phyloP scores from a whole-genome alignment of 1,140 invertebrate genomes.

The Drosophila paulistorum region DNA sequence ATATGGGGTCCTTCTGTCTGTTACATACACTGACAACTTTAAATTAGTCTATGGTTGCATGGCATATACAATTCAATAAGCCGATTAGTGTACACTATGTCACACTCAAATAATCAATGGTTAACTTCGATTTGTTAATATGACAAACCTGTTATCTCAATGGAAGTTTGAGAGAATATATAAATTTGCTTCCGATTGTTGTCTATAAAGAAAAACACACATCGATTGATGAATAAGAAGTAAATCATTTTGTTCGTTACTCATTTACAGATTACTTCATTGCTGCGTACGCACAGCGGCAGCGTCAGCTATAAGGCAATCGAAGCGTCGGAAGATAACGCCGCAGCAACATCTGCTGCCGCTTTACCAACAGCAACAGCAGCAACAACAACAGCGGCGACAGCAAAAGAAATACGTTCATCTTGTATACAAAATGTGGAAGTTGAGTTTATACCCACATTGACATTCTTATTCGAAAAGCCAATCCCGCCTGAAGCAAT shows the following conservation, averaged over 20 bases:
- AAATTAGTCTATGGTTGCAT: too few species aligned
- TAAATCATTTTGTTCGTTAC: not conserved
- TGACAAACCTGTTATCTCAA: too few species aligned
- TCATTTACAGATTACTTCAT: constrained; percentile 68
- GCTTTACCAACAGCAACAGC: constrained; percentile 22
- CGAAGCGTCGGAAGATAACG: constrained; percentile 45
- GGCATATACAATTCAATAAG: too few species aligned
- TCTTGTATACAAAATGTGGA: constrained; percentile 46
- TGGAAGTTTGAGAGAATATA: too few species aligned
- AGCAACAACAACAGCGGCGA: constrained; percentile 21
- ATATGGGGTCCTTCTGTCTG: too few species aligned
- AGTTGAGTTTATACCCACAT: constrained; percentile 73
- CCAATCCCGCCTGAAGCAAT: constrained; percentile 19
- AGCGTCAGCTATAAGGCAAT: constrained; percentile 67
- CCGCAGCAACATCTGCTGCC: constrained; percentile 6
- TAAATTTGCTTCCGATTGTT: too few species aligned
- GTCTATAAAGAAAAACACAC: too few species aligned
- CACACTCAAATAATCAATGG: too few species aligned
- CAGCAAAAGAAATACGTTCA: not conserved
- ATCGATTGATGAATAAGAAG: not conserved
- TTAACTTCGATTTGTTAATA: too few species aligned
- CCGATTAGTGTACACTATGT: too few species aligned
- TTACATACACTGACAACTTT: too few species aligned
- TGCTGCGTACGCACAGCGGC: constrained; percentile 66
- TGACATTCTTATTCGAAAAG: constrained; percentile 63